Evolutionary conservation across 2,888 invertebrate species (phyloP).

Genomic region (Pyrrhia umbra): DNA sequence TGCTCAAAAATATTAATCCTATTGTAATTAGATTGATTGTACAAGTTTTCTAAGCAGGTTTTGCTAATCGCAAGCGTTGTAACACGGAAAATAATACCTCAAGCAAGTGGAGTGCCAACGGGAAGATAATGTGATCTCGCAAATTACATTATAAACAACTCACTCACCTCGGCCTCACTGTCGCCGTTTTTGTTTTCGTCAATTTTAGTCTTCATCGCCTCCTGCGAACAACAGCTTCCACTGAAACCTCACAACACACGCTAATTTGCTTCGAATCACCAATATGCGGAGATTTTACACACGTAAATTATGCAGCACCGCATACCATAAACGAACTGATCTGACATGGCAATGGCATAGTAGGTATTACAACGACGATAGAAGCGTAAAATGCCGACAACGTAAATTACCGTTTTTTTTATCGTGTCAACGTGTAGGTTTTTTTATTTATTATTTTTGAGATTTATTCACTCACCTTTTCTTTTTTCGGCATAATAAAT

Average conservation of each 20-base stretch:
- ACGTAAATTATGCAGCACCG: conserved; percentile 84
- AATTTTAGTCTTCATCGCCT: conserved; percentile 91
- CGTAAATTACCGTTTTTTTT: conserved; percentile 66
- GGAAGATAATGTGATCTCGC: conserved; percentile 58
- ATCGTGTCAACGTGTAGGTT: conserved; percentile 28
- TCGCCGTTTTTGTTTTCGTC: conserved; percentile 90
- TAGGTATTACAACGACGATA: conserved; percentile 64
- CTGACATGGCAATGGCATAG: conserved; percentile 87
- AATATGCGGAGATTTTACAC: conserved; percentile 77
- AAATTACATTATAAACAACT: conserved; percentile 72
- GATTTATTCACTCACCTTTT: conserved; percentile 75
- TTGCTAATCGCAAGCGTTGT: conserved; percentile 21
- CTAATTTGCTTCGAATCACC: conserved; percentile 74
- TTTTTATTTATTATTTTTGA: conserved; percentile 35
- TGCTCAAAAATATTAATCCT: not conserved
- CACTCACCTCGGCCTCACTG: conserved; percentile 90
- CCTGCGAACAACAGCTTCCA: conserved; percentile 84
- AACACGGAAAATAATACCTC: conserved; percentile 54
- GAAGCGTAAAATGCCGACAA: conserved; percentile 80
- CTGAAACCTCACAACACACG: conserved; percentile 81
- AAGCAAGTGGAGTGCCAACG: conserved; percentile 60
- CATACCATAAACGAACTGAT: conserved; percentile 81
- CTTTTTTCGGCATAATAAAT: conserved; percentile 78
- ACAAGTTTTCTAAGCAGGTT: conserved; percentile 40
- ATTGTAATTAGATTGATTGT: not conserved